Percentiles rank a stretch among this genome's conserved stretches.
Conservation (phyloP, 2,888 invertebrate genomes). For the Amblyteles armatorius region DNA sequence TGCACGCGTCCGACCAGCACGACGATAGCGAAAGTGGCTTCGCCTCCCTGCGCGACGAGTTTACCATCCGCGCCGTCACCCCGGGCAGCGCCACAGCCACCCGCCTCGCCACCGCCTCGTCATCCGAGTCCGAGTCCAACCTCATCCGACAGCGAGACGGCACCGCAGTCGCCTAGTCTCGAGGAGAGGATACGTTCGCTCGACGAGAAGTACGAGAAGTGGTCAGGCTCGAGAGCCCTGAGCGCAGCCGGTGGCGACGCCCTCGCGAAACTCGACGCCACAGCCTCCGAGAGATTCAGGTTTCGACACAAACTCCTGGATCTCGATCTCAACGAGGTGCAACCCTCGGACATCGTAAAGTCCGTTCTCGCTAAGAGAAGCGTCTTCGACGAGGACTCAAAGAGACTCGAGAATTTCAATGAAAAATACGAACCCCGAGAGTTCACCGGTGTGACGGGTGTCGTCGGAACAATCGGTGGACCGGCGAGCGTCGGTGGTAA, state of each 20-base stretch:
- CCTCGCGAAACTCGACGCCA: slow-evolving; percentile 85
- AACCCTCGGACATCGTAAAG: slow-evolving; percentile 97
- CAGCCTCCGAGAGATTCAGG: slow-evolving; percentile 86
- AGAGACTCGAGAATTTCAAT: slow-evolving; percentile 94
- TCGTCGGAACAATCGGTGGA: slow-evolving; percentile 74
- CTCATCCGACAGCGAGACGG: slow-evolving; percentile 89
- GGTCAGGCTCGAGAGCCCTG: slow-evolving; percentile 90
- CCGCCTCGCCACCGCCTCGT: slow-evolving; percentile 88
- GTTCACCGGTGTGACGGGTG: slow-evolving; percentile 83
- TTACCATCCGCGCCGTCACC: slow-evolving; percentile 85
- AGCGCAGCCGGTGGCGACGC: slow-evolving; percentile 87
- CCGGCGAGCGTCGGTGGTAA: slow-evolving; percentile 64
- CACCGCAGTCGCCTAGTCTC: slow-evolving; percentile 89
- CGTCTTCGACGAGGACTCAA: slow-evolving; percentile 98
- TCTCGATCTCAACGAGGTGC: slow-evolving; percentile 91
- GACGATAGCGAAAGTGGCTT: slow-evolving; percentile 81
- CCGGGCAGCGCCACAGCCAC: slow-evolving; percentile 88
- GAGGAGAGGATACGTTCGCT: slow-evolving; percentile 96
- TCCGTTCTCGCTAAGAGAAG: slow-evolving; percentile 96
- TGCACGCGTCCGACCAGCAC: slow-evolving; percentile 71
- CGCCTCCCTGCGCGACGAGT: slow-evolving; percentile 81
- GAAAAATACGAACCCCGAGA: slow-evolving; percentile 92
- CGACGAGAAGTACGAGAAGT: slow-evolving; percentile 97
- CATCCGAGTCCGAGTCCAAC: slow-evolving; percentile 92
- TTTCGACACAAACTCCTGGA: slow-evolving; percentile 91